Evolutionary conservation across 2,888 invertebrate genomes (phyloP).

Genomic region (Margaritifera margaritifera): DNA sequence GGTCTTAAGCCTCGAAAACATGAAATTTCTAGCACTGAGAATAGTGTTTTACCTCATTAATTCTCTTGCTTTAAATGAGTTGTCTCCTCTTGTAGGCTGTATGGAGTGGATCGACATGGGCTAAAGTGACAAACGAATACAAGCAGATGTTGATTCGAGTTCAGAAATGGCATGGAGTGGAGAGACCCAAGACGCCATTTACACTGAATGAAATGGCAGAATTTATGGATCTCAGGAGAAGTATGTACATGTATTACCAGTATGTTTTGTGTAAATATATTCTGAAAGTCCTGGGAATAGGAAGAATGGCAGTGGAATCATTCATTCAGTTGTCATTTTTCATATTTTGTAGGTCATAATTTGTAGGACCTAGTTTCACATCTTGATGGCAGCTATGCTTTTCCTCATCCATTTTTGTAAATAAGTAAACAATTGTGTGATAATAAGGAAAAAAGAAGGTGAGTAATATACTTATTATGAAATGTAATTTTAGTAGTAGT

Average conservation of each 20-base stretch:
- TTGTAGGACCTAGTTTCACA: no score
- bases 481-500: no score
- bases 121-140: conserved; percentile 67
- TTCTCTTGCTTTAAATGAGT: no score
- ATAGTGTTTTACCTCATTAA: no score
- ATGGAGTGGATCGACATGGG: conserved; percentile 59
- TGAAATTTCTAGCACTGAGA: no score
- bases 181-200: conserved; percentile 59
- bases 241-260: conserved; percentile 47
- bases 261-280: background rate
- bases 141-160: conserved; percentile 58
- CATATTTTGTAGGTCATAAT: background rate
- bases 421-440: no score
- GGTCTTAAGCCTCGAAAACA: no score
- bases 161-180: conserved; percentile 61
- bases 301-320: background rate
- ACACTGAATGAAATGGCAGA: conserved; percentile 59
- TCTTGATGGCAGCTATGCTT: no score
- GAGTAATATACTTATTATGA: no score
- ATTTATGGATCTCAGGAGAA: conserved; percentile 64
- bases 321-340: background rate
- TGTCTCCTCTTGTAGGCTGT: conserved; percentile 38
- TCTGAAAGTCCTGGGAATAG: no score
- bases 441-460: no score
- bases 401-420: no score